Percentiles rank a stretch among this genome's conserved stretches.
These are phyloP conservation scores for Toxotes chatareus DNA, from an alignment of 2,113 vertebrate genomes.

Conservation along the genomic window DNA sequence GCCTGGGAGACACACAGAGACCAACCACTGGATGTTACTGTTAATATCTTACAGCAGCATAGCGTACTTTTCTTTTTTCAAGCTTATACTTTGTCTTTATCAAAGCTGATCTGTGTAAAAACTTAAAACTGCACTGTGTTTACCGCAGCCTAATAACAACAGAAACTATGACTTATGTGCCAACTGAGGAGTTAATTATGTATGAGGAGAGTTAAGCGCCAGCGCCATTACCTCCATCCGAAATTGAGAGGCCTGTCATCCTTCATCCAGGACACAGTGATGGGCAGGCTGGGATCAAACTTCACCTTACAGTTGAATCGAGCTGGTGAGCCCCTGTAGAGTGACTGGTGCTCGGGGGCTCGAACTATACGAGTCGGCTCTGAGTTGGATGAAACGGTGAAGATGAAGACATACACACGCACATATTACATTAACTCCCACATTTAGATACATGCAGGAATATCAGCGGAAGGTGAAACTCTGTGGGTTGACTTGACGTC, in stretches of 20 bases:
- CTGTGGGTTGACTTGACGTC: background rate
- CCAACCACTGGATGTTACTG: background rate
- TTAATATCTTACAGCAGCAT: background rate
- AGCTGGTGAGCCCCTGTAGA: slow-evolving; percentile 84
- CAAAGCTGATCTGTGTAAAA: background rate
- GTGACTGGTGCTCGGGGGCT: slow-evolving; percentile 87
- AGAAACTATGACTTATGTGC: no score
- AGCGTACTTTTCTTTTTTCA: no score
- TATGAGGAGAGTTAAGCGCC: background rate
- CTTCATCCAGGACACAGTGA: slow-evolving; percentile 91
- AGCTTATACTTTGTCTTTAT: background rate
- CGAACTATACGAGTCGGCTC: slow-evolving; percentile 92
- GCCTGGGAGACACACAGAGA: slow-evolving; percentile 73
- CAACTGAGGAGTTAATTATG: background rate
- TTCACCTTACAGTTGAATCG: slow-evolving; percentile 90
- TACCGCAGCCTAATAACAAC: background rate
- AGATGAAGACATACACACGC: background rate
- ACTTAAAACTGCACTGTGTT: background rate
- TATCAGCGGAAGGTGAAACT: background rate
- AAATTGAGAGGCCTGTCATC: slow-evolving; percentile 87
- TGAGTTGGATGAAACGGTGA: slow-evolving; percentile 64
- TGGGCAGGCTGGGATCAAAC: slow-evolving; percentile 87
- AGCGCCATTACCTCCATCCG: slow-evolving; percentile 85
- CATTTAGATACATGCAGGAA: background rate
- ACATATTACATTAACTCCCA: background rate